Conservation (phyloP, 2,888 invertebrate species). For the Drosophila yooni region DNA sequence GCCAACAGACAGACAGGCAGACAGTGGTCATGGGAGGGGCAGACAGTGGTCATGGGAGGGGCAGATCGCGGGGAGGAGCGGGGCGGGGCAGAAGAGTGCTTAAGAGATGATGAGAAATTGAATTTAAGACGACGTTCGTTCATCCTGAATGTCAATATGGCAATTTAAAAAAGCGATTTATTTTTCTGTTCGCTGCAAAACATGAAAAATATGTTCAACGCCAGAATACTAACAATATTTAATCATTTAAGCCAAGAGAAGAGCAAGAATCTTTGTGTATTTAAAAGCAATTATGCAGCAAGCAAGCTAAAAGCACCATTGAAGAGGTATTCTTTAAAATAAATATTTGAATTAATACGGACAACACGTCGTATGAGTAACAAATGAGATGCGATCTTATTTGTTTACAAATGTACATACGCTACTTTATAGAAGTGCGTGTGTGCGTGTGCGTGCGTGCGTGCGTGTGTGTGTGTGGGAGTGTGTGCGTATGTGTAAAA, state of each 20-base stretch:
- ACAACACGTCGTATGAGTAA: neutral
- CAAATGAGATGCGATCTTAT: neutral
- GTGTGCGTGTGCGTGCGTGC: no score
- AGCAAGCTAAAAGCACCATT: neutral
- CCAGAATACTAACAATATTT: neutral
- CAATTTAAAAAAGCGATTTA: neutral
- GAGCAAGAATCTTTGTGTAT: neutral
- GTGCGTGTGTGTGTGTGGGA: neutral
- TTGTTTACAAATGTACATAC: neutral
- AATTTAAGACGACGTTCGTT: conserved; percentile 43
- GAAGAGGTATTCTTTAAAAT: neutral
- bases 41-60: conserved; percentile 5
- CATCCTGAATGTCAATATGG: conserved; percentile 8
- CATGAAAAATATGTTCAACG: no score
- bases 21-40: conserved; percentile 1
- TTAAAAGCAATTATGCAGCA: neutral
- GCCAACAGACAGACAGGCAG: conserved; percentile 23
- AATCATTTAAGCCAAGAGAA: neutral
- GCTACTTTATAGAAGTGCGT: neutral
- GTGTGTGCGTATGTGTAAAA: neutral
- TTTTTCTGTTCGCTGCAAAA: neutral
- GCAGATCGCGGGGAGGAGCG: neutral
- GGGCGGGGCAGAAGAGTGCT: conserved; percentile 3
- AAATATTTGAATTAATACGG: neutral
- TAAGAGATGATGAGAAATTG: conserved; percentile 33